Evolutionary conservation across 2,797 vertebrate species (phyloP).

Genomic region (Acanthurus lineatus): DNA sequence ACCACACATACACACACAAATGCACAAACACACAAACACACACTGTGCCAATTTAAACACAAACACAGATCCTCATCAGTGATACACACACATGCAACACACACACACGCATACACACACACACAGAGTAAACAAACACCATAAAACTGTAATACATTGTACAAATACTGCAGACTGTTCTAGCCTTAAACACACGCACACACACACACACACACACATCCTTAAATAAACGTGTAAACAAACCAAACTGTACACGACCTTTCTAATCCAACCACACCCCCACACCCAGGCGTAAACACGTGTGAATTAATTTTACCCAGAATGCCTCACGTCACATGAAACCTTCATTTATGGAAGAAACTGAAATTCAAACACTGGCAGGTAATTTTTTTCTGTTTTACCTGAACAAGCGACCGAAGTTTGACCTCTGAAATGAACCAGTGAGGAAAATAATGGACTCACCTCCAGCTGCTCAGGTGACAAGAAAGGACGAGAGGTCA

Average conservation of each 20-base stretch:
- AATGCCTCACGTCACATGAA: no score
- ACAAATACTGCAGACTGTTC: neutral
- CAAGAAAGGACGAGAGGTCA: neutral
- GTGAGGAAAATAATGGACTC: slow-evolving; percentile 9
- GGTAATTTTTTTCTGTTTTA: neutral
- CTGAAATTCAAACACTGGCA: neutral
- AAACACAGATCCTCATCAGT: neutral
- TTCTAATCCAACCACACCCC: neutral
- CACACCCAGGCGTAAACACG: slow-evolving; percentile 4
- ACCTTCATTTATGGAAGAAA: neutral
- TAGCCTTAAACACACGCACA: slow-evolving; percentile 5
- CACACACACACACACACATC: slow-evolving; percentile 6
- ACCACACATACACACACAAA: neutral
- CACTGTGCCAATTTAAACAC: slow-evolving; percentile 21
- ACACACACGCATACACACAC: neutral
- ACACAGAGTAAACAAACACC: slow-evolving; percentile 4
- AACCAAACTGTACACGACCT: slow-evolving; percentile 6
- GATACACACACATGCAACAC: neutral
- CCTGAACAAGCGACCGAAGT: neutral
- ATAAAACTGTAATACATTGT: neutral
- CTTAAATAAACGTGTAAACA: slow-evolving; percentile 4
- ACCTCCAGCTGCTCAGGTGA: neutral
- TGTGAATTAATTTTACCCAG: no score
- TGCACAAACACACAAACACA: no score
- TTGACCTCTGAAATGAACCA: neutral